Evolutionary conservation across 2,797 vertebrate species (phyloP).

Genomic region (Platyrinchus mystaceus): DNA sequence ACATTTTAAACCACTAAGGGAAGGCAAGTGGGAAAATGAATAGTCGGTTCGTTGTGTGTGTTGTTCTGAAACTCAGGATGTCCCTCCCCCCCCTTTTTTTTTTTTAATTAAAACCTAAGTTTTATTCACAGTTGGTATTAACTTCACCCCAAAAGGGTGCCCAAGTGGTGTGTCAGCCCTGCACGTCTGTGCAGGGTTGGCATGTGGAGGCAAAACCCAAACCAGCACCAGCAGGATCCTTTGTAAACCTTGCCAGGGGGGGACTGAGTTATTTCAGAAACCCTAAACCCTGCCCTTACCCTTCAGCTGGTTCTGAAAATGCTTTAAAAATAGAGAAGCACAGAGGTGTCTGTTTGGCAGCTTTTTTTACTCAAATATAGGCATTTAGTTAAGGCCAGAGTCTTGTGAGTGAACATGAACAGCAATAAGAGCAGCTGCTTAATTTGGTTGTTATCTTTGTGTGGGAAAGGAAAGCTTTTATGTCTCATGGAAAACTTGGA

Average conservation of each 20-base stretch:
- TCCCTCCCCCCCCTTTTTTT: neutral
- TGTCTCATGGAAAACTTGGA: neutral
- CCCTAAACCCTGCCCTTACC: neutral
- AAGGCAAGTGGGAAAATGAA: neutral
- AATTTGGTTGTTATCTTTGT: neutral
- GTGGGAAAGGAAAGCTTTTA: conserved; percentile 20
- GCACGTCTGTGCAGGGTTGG: neutral
- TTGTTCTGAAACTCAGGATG: neutral
- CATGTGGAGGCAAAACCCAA: neutral
- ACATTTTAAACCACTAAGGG: neutral
- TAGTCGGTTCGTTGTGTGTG: neutral
- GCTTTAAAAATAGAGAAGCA: neutral
- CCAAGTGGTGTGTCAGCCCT: neutral
- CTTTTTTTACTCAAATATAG: neutral
- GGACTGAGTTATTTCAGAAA: neutral
- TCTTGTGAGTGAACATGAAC: neutral
- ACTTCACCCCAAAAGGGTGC: neutral
- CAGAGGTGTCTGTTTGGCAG: neutral
- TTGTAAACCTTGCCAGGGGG: neutral
- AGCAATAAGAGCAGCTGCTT: neutral
- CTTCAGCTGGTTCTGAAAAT: neutral
- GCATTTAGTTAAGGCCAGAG: neutral
- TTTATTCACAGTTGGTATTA: neutral
- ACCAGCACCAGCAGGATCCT: neutral
- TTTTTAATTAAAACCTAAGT: neutral